Conservation (phyloP, 2,888 invertebrate genomes). For the Pachymerium ferrugineum region DNA sequence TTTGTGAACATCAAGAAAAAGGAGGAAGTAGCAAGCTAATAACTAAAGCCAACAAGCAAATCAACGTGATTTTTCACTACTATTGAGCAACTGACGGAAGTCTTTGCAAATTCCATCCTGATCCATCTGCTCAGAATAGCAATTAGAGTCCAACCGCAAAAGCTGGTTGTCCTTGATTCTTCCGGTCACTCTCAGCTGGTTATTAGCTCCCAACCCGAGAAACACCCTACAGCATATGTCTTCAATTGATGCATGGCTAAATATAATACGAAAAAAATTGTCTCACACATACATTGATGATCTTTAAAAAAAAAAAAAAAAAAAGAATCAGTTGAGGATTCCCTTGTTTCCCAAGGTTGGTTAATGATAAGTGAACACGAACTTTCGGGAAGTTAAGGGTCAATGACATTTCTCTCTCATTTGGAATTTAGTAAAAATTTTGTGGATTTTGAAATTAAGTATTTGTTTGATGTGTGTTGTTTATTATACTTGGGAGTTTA, state of each 20-base stretch:
- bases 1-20: not conserved
- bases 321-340: not conserved
- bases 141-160: slow-evolving; percentile 1
- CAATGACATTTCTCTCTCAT: no score
- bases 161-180: slow-evolving; percentile 18
- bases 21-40: not conserved
- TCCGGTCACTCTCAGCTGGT: slow-evolving; percentile 21
- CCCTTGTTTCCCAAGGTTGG: no score
- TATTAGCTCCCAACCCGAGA: not conserved
- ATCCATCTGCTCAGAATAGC: slow-evolving; percentile 11
- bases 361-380: no score
- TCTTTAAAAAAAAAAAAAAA: not conserved
- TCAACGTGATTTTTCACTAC: not conserved
- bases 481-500: no score
- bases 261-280: no score
- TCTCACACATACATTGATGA: not conserved
- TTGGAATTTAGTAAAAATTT: no score
- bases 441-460: no score
- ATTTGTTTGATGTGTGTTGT: no score
- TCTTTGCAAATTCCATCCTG: not conserved
- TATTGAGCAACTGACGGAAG: slow-evolving; percentile 4
- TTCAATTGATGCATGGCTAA: not conserved
- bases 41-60: slow-evolving; percentile 1
- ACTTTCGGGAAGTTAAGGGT: no score
- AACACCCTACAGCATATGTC: not conserved